Base-by-base conservation (phyloP, 2,113 vertebrate genomes). In the Lepus timidus region DNA sequence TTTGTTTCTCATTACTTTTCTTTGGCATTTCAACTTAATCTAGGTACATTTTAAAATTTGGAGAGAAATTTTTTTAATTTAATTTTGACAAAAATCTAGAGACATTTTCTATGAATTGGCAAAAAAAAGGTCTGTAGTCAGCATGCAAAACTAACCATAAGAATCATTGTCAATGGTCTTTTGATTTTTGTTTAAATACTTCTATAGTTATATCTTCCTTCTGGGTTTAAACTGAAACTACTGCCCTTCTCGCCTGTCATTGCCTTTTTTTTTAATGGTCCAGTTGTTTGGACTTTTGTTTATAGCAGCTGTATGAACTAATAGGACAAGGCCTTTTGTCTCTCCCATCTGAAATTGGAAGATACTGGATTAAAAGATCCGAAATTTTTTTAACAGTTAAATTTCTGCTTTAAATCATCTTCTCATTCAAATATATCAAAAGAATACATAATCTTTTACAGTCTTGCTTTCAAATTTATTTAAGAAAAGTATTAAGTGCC, bases 21-120 rank as follows among this genome's bases (percentile, higher is more conserved):
- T 74, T 80, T 78, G 44, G 20, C 83, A 88, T 4, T 84, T 13
- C 36, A 91, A 25, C 20, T 73, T 79, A 93, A 87, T 75, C 70
- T 58, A 23, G 74, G 12, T 52, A 71, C 44, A 75, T 58, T 91
- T 86, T 76, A 96, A 80, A 49, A 82, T 36, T 85, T 71, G 33
- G 22, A 7, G 31, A 62, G 70, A 65, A 80, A 52, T 68, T 74
- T 79, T 84, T 74, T 31, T 58, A 36, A 82, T 78, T 19, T 89
- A 87, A 84, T 39, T 93, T 92, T 96, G 39, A 85, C 62, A 78
- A 97, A 95, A 90, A 82, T 55, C 31, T 73, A 91, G 44, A 75
- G 19, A 62, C 31, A 29, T 52, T 94, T 95, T 87, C 76, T 92
- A 1, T 88, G 17, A 92, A 22, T 86, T 86, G 31, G 39, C 55